Percentiles rank a stretch among this genome's conserved stretches.
Conservation (phyloP, 2,888 invertebrate species). For the Tinea pellionella region DNA sequence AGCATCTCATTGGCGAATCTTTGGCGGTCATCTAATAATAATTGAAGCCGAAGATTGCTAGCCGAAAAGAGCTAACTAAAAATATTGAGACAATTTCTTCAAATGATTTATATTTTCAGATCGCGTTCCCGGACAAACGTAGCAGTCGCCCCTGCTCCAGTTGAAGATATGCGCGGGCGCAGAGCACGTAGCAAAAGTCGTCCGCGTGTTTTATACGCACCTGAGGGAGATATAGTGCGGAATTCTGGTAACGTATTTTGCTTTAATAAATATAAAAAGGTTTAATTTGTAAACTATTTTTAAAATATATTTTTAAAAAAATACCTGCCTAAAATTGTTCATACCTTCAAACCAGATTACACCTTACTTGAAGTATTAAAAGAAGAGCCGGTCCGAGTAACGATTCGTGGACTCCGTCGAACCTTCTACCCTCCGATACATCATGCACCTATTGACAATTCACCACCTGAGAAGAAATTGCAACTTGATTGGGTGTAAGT, state of each 20-base stretch:
- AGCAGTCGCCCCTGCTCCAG: constrained; percentile 41
- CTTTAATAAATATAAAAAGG: no score
- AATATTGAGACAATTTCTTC: background rate
- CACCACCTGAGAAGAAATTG: constrained; percentile 89
- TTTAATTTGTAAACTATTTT: no score
- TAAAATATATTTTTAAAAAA: no score
- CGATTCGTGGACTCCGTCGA: constrained; percentile 83
- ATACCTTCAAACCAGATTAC: constrained; percentile 68
- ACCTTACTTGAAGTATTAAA: constrained; percentile 86
- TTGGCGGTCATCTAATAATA: no score
- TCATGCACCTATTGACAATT: constrained; percentile 85
- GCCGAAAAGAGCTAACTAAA: no score
- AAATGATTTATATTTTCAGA: constrained; percentile 22
- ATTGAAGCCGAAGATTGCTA: no score
- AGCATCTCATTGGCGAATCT: no score
- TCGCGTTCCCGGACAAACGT: constrained; percentile 55
- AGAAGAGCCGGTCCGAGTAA: constrained; percentile 86
- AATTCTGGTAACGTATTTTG: constrained; percentile 73
- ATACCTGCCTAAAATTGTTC: background rate
- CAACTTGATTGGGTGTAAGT: constrained; percentile 92
- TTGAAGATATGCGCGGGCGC: constrained; percentile 48
- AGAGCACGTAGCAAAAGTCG: constrained; percentile 87
- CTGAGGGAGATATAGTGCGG: constrained; percentile 84
- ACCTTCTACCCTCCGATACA: constrained; percentile 91
- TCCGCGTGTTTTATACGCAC: constrained; percentile 85